These are phyloP conservation scores for Phalacrocorax aristotelis DNA, from an alignment of 2,113 vertebrate species.

Conservation along the genomic window DNA sequence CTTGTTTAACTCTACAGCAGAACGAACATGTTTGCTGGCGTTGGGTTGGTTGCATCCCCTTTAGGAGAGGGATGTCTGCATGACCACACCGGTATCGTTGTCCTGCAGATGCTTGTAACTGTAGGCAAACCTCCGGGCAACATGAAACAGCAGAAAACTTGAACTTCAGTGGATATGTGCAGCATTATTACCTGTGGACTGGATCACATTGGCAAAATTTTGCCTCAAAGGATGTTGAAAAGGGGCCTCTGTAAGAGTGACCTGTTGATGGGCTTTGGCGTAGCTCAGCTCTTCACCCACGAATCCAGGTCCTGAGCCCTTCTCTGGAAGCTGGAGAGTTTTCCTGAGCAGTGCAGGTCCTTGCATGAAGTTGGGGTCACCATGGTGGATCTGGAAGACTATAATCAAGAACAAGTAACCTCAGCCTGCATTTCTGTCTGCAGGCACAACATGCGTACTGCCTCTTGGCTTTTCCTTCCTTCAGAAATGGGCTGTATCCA, in stretches of 20 bases:
- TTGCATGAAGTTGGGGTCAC: not conserved
- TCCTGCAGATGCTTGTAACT: not conserved
- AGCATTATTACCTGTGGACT: not conserved
- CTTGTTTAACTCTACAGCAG: not conserved
- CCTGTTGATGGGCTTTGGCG: not conserved
- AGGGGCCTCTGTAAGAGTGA: not conserved
- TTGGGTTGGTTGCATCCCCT: not conserved
- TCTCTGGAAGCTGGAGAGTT: not conserved
- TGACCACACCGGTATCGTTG: not conserved
- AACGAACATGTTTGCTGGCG: not conserved
- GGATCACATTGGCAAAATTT: not conserved
- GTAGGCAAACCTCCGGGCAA: not conserved
- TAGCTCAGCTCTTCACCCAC: not conserved
- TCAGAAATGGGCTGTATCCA: rapidly evolving
- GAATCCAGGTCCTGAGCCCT: not conserved
- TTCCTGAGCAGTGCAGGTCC: not conserved
- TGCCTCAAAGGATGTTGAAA: not conserved
- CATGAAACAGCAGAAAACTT: not conserved
- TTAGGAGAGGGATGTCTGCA: not conserved
- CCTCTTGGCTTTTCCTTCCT: not conserved
- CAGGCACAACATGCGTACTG: not conserved
- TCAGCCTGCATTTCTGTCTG: not conserved
- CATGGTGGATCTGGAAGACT: not conserved
- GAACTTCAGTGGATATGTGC: not conserved
- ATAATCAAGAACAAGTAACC: not conserved